Percentiles rank a stretch among this genome's conserved stretches.
These are phyloP conservation scores for Rousettus madagascariensis DNA, from an alignment of 2,797 vertebrate genomes.

Conservation along the genomic window DNA sequence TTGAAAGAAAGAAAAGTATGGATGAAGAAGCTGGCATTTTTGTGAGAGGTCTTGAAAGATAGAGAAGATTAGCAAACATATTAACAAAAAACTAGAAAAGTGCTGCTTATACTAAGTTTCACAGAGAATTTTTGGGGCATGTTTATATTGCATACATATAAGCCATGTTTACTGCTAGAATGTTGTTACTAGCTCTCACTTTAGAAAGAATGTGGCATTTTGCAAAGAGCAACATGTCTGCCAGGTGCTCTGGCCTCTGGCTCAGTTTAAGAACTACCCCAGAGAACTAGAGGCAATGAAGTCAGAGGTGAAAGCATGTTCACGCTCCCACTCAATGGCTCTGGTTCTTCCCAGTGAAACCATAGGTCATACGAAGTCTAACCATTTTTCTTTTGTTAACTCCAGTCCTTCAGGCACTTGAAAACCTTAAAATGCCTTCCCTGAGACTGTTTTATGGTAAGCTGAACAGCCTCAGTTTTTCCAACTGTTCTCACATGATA, in stretches of 20 bases:
- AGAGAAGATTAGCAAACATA: neutral
- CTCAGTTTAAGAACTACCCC: slow-evolving; percentile 8
- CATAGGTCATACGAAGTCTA: neutral
- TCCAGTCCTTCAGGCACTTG: neutral
- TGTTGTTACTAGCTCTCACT: neutral
- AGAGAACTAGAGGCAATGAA: neutral
- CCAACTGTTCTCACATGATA: neutral
- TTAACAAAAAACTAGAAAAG: neutral
- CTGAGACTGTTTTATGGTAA: neutral
- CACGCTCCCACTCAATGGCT: neutral
- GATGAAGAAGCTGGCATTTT: neutral
- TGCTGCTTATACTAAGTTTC: neutral
- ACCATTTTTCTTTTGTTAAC: neutral
- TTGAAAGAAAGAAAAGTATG: neutral
- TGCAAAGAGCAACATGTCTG: slow-evolving; percentile 29
- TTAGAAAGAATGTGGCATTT: slow-evolving; percentile 33
- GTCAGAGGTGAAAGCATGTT: neutral
- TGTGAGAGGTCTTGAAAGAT: neutral
- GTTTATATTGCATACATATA: neutral
- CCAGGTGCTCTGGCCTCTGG: neutral
- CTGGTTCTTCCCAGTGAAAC: neutral
- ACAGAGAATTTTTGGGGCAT: neutral
- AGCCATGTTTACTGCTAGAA: neutral
- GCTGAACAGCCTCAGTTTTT: slow-evolving; percentile 2
- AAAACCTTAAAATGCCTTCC: slow-evolving; percentile 34